phyloP scores from a whole-genome alignment of 2,888 invertebrate genomes.

The Copidosoma aretas region DNA sequence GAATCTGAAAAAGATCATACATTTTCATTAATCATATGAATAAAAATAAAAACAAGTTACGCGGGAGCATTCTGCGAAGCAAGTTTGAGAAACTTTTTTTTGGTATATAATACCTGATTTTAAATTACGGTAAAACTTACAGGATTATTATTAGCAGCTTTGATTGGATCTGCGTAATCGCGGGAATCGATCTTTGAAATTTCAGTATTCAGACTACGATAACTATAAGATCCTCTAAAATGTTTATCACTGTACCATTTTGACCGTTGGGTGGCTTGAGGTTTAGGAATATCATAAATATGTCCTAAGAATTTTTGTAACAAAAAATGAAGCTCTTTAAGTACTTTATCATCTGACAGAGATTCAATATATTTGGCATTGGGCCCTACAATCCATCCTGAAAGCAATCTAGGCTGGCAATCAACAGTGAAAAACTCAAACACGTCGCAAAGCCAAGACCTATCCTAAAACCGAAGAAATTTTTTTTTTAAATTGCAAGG shows the following conservation, averaged over 20 bases:
- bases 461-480: slow-evolving; percentile 49
- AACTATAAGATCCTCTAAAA: slow-evolving; percentile 77
- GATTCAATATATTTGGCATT: slow-evolving; percentile 70
- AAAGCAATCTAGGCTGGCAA: slow-evolving; percentile 69
- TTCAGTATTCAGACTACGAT: slow-evolving; percentile 66
- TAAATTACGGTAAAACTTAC: slow-evolving; percentile 44
- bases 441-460: slow-evolving; percentile 71
- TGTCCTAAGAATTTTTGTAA: slow-evolving; percentile 66
- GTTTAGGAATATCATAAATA: slow-evolving; percentile 64
- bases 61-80: too few species aligned
- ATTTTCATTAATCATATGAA: slow-evolving; percentile 17
- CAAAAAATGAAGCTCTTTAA: slow-evolving; percentile 64
- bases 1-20: slow-evolving; percentile 58
- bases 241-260: slow-evolving; percentile 74
- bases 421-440: slow-evolving; percentile 74
- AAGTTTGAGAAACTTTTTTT: too few species aligned
- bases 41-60: slow-evolving; percentile 5
- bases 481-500: slow-evolving; percentile 11
- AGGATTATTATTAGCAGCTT: slow-evolving; percentile 62
- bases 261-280: slow-evolving; percentile 68
- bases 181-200: slow-evolving; percentile 63
- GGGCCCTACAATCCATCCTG: slow-evolving; percentile 75
- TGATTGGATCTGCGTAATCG: slow-evolving; percentile 68
- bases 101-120: too few species aligned
- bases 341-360: slow-evolving; percentile 66